phyloP scores from a whole-genome alignment of 2,888 invertebrate genomes.

The Nephrotoma flavescens region DNA sequence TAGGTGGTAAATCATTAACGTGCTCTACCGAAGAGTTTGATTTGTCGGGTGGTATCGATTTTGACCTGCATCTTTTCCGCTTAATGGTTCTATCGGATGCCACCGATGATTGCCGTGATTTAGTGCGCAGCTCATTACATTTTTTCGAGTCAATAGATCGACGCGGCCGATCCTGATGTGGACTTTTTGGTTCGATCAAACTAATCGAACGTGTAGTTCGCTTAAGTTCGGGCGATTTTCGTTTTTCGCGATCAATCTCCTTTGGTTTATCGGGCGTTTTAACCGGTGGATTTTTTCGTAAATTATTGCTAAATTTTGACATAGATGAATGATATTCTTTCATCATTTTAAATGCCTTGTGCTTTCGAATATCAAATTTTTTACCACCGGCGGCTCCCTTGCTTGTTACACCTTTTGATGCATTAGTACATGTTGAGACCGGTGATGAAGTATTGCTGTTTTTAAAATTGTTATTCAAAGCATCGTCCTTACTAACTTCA shows the following conservation, averaged over 20 bases:
- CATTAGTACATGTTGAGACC: background rate
- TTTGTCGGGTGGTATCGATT: background rate
- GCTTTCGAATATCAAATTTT: background rate
- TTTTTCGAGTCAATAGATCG: background rate
- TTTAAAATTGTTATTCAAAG: background rate
- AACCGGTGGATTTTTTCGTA: background rate
- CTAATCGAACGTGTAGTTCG: background rate
- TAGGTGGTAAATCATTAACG: background rate
- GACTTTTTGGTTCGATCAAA: background rate
- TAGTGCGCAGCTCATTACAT: background rate
- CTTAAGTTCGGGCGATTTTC: background rate
- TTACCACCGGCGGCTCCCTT: background rate
- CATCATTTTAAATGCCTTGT: background rate
- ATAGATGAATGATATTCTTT: background rate
- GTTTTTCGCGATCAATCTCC: background rate
- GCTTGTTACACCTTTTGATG: background rate
- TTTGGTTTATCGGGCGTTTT: background rate
- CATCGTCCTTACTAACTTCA: background rate
- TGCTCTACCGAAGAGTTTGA: background rate
- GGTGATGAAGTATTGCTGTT: background rate
- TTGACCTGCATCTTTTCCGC: background rate
- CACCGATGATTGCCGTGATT: background rate
- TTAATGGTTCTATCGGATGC: background rate
- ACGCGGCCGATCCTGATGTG: background rate
- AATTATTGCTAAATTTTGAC: background rate